Conservation (phyloP, 2,797 vertebrate genomes). For the Macroramphosus scolopax region DNA sequence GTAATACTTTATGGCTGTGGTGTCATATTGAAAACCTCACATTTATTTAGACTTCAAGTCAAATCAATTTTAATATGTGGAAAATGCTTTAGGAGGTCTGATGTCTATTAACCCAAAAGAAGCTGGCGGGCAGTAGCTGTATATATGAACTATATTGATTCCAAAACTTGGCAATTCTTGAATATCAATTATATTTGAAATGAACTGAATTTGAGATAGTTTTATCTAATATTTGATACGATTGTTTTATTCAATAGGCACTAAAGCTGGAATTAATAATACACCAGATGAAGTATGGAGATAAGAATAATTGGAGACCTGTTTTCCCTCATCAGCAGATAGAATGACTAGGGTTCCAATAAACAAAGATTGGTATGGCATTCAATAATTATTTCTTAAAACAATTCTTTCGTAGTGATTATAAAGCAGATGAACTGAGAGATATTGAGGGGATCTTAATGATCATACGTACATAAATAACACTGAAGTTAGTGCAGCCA, state of each 20-base stretch:
- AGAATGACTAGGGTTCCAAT: conserved; percentile 4
- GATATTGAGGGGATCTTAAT: conserved; percentile 3
- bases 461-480: conserved; percentile 18
- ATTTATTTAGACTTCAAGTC: too few relatives aligned
- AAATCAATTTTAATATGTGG: too few relatives aligned
- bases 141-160: too few relatives aligned
- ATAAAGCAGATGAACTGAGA: conserved; percentile 15
- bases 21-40: conserved; percentile 7
- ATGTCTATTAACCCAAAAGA: too few relatives aligned
- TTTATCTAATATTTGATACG: background rate
- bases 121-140: too few relatives aligned
- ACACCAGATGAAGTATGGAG: background rate
- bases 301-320: background rate
- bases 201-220: background rate
- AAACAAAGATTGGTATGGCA: conserved; percentile 5
- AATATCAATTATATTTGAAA: too few relatives aligned
- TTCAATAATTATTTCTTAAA: conserved; percentile 8
- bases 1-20: conserved; percentile 66
- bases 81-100: too few relatives aligned
- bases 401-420: conserved; percentile 7
- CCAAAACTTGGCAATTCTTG: background rate
- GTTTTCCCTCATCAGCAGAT: conserved; percentile 3
- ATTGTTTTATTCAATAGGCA: conserved; percentile 9
- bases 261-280: background rate
- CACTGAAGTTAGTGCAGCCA: conserved; percentile 11